Base-by-base conservation (phyloP, 2,797 vertebrate species). In the Potorous gilbertii region DNA sequence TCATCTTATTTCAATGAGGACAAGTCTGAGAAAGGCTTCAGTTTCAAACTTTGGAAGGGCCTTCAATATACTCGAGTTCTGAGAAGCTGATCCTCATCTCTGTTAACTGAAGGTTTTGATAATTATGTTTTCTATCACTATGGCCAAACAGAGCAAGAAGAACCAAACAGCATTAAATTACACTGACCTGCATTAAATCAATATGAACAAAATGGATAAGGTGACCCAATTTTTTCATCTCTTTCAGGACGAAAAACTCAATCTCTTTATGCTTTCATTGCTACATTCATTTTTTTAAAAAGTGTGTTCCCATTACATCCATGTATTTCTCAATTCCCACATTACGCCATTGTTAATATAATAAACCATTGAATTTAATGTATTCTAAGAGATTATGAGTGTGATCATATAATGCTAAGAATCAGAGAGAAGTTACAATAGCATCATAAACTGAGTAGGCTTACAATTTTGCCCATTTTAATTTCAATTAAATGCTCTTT, bases 41-140 rank as follows among this genome's bases (percentile, higher is more conserved):
- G 93, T 50, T 95, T 91, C 87, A 91, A 93, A 97, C 97, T 97
- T 96, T 90, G 81, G 92, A 91, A 92, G 81, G 95, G 91, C 90
- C 94, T 59, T 96, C 93, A 92, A 28, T 62, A 55, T 56, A 95
- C 66, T 93, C 81, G 96, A 93, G 94, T 97, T 97, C 95, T 97
- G 92, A 97, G 52, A 98, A 96, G 66, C 62, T 92, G 98, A 96
- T 94, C 96, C 93, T 52, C 56, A 94, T 97, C 95, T 96, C 98
- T 31, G 31, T 98, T 98, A 98, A 95, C 91, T 97, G 95, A 97
- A 96, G 87, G 96, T 94, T 96, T 97, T 96, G 96, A 97, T 98
- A 98, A 99, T 98, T 98, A 98, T 94, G 54, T 97, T 97, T 96
- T 98, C 96, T 97, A 98, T 98, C 98, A 98, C 97, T 94, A 96